Conservation (phyloP, 2,888 invertebrate species). For the Nephrocerus scutellatus region DNA sequence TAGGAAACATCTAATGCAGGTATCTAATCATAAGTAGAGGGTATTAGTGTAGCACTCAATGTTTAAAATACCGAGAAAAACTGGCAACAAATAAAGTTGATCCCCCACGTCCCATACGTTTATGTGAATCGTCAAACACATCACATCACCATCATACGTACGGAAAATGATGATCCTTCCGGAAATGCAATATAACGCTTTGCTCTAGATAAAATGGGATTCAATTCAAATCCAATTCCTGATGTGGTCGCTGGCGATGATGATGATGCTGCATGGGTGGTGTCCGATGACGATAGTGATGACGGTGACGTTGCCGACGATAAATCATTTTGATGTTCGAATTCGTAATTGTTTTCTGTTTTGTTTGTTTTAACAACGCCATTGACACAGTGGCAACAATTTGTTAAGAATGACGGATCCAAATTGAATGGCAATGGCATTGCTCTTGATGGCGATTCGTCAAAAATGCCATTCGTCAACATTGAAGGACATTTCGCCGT, state of each 20-base stretch:
- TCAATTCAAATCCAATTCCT: constrained; percentile 15
- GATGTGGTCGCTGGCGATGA: constrained; percentile 1
- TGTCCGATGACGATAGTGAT: neutral
- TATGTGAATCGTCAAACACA: too few relatives aligned
- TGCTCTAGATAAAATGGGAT: constrained; percentile 30
- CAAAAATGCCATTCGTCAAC: too few relatives aligned
- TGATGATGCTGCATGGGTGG: constrained; percentile 1
- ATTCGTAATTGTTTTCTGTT: neutral
- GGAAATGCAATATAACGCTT: constrained; percentile 52
- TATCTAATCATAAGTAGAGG: neutral
- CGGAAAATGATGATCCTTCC: constrained; percentile 53
- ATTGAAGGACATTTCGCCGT: too few relatives aligned
- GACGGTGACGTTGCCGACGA: neutral
- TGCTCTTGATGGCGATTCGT: too few relatives aligned
- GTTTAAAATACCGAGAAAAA: neutral
- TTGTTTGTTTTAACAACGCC: neutral
- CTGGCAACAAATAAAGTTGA: constrained; percentile 10
- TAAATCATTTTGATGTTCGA: neutral
- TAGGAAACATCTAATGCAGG: neutral
- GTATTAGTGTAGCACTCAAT: neutral
- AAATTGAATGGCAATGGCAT: too few relatives aligned
- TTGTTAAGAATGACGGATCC: too few relatives aligned
- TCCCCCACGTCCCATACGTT: too few relatives aligned
- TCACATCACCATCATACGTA: constrained; percentile 40
- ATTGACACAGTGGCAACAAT: neutral